Evolutionary conservation across 1,140 invertebrate genomes (phyloP).

Genomic region (Globodera rostochiensis): DNA sequence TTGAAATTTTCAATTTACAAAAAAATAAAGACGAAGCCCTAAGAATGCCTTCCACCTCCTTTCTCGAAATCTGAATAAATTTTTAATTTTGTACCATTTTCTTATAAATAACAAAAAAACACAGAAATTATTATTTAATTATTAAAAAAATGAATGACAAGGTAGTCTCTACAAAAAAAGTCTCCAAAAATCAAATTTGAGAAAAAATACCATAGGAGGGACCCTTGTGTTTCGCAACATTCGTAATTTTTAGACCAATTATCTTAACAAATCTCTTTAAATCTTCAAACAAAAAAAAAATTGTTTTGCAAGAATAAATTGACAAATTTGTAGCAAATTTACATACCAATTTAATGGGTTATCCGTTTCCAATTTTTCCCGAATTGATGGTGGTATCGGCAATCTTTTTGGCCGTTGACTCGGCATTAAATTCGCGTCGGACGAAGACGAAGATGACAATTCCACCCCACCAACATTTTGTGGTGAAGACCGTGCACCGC

Average conservation of each 20-base stretch:
- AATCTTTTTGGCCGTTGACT: neutral
- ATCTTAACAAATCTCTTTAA: neutral
- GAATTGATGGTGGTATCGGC: neutral
- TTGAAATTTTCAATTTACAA: neutral
- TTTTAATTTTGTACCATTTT: neutral
- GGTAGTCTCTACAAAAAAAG: too few relatives aligned
- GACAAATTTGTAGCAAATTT: neutral
- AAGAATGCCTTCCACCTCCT: neutral
- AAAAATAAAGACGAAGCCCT: neutral
- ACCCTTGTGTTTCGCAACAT: too few relatives aligned
- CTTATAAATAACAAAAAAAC: neutral
- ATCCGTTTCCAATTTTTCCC: neutral
- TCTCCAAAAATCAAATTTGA: too few relatives aligned
- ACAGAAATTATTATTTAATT: too few relatives aligned
- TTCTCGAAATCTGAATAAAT: neutral
- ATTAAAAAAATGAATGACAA: too few relatives aligned
- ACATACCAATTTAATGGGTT: neutral
- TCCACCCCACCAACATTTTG: too few relatives aligned
- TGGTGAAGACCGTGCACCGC: too few relatives aligned
- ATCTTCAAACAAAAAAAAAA: neutral
- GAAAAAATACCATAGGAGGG: too few relatives aligned
- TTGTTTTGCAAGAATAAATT: neutral
- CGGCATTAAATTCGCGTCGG: neutral
- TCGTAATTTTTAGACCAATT: neutral
- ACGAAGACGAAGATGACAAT: neutral